Evolutionary conservation across 2,888 invertebrate species (phyloP).

Genomic region (Sesia apiformis): DNA sequence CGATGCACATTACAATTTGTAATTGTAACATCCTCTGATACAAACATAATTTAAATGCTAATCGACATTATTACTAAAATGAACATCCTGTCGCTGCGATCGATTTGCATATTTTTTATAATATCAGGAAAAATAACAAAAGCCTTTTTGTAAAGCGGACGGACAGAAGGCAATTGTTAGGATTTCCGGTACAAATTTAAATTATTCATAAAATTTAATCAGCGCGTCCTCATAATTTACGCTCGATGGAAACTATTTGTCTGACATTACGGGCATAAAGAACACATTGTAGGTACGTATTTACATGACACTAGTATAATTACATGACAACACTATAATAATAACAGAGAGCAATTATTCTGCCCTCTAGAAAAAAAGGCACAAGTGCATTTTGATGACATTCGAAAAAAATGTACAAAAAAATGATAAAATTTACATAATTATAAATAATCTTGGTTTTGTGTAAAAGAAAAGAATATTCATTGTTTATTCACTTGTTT

Average conservation of each 20-base stretch:
- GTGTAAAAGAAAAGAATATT: too few relatives aligned
- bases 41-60: constrained; percentile 65
- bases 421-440: too few relatives aligned
- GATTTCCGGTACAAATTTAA: constrained; percentile 54
- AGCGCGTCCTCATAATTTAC: constrained; percentile 51
- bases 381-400: too few relatives aligned
- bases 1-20: constrained; percentile 55
- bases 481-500: too few relatives aligned
- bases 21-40: constrained; percentile 62
- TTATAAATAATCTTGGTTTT: too few relatives aligned
- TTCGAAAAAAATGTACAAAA: too few relatives aligned
- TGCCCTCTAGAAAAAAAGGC: too few relatives aligned
- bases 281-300: neutral
- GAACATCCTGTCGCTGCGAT: constrained; percentile 64
- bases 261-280: neutral
- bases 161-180: constrained; percentile 52
- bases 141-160: constrained; percentile 51
- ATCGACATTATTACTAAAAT: constrained; percentile 65
- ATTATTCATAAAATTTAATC: constrained; percentile 68
- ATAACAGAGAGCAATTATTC: too few relatives aligned
- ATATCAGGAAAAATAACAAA: constrained; percentile 62
- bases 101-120: constrained; percentile 74
- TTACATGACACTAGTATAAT: neutral
- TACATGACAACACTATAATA: too few relatives aligned
- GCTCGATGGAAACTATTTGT: constrained; percentile 39